Base-by-base conservation (phyloP, 2,113 vertebrate species). In the Oreochromis tanganicae region DNA sequence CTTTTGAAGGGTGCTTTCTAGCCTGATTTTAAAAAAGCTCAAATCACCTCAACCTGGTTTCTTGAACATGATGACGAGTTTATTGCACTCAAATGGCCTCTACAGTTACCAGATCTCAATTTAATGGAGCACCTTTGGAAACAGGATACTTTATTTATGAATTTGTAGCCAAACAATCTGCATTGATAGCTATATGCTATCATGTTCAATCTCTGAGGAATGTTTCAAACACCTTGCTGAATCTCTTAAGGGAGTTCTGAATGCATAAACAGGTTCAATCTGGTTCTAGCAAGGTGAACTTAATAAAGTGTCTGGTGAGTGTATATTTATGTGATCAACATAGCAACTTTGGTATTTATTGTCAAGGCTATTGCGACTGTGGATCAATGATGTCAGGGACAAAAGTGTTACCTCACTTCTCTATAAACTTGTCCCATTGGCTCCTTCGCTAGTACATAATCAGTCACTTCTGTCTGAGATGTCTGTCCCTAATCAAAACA, bases 401-500 rank as follows among this genome's bases (percentile, higher is more conserved):
- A 92, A 81, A 93, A 83, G 80, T 89, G 83, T 88, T 90, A 92
- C 86, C 80, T 85, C 83, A 84, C 52, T 81, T 57, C 19, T 85
- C 90, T 85, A 88, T 90, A 88, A 93, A 93, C 54, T 79, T 87
- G 73, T 88, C 85, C 75, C 61, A 63, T 88, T 93, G 54, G 46
- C 87, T 86, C 84, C 16, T 55, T 71, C 13, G 52, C 57, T 41
- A 12, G 59, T 61, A 75, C 57, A 27, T 92, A 85, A 90, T 90
- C 80, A 71, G 52, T 84, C 85, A 83, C 83, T 94, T 90, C 83
- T 91, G 85, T 89, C 89, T 73, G 29, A 88, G 54, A 83, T 66
- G 78, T 90, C 81, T 91, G 83, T 90, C 75, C 52, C 27, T 91
- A 89, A 93, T 94, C 82, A 89, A 85, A 82, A 88, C 86, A 83